Percentiles rank a stretch among this genome's conserved stretches.
These are phyloP conservation scores for Drosophila differens DNA, from an alignment of 2,888 invertebrate genomes.

Conservation along the genomic window DNA sequence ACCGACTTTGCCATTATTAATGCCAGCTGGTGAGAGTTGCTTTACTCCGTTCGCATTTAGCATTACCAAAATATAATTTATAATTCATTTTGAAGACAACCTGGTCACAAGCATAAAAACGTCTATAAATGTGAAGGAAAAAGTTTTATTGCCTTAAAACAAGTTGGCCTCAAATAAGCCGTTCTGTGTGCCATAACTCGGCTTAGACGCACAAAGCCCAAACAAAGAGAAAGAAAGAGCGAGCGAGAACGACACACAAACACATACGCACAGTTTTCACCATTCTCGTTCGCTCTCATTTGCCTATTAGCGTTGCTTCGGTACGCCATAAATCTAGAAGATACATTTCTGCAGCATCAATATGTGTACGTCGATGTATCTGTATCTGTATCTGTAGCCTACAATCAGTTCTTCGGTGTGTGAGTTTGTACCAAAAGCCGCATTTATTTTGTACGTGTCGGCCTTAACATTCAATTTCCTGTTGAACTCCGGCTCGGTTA, in stretches of 20 bases:
- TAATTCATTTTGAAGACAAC: conserved; percentile 67
- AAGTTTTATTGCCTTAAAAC: conserved; percentile 75
- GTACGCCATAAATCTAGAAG: conserved; percentile 72
- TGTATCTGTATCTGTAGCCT: conserved; percentile 38
- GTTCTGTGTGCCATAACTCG: conserved; percentile 25
- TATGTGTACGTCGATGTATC: conserved; percentile 23
- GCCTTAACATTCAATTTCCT: conserved; percentile 72
- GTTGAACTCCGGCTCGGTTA: conserved; percentile 25
- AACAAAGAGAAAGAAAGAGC: background rate
- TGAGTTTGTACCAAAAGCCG: conserved; percentile 29
- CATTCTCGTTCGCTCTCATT: conserved; percentile 54
- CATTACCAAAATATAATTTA: conserved; percentile 70
- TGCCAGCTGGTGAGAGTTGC: conserved; percentile 49
- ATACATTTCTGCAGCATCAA: conserved; percentile 69
- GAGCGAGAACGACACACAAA: background rate
- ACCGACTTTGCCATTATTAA: conserved; percentile 66
- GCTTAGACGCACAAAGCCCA: conserved; percentile 12
- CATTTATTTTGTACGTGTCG: conserved; percentile 52
- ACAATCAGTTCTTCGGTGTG: conserved; percentile 44
- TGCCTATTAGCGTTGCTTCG: conserved; percentile 74
- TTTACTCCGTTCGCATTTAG: conserved; percentile 25
- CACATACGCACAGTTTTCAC: conserved; percentile 6
- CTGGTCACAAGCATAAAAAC: conserved; percentile 65
- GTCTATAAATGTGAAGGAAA: conserved; percentile 67
- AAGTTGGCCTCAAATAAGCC: conserved; percentile 47